Base-by-base conservation (phyloP, 2,888 invertebrate genomes). In the Ophonus ardosiacus region DNA sequence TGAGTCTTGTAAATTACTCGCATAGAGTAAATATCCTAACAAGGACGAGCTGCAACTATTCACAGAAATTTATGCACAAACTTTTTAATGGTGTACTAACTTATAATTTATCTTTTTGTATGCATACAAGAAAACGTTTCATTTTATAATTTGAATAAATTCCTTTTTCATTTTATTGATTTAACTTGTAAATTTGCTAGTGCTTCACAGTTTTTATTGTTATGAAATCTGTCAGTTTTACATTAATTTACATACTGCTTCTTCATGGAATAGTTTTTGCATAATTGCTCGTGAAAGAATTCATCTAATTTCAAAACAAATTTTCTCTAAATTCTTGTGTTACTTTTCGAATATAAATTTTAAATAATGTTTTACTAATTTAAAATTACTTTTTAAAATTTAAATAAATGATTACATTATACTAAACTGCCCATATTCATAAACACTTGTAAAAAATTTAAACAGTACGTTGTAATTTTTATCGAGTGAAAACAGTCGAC, bases 21-120 rank as follows among this genome's bases (percentile, higher is more conserved):
- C 31, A 15, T 68, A 15, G 31, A 38, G 68, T 68, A 68, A 68
- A 68, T 68, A n/a, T 15, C 31, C 68, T 38, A 31, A 68, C 68
- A 68, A 63, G 18, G 38, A 68, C 68, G 38, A 68, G 13, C 31
- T 68, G 38, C 68, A n/a, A 15, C 68, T 68, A 31, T 68, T 68
- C 38, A 15, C 7, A 31, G n/a, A 68, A 68, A 68, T 68, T 68
- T 68, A 68, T 68, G 68, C 68, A 15, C 13, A 68, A 68, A 68
- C 68, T 68, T 68, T 68, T 38, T 38, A n/a, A 13, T 68, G 18
- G 56, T 59, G 24, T 13, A 15, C 68, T 38, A 15, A 68, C 68
- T 38, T 38, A 68, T 68, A 68, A 68, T 68, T 68, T 68, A 68
- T 68, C 38, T 68, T 68, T 68, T 68, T 68, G 31, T 68, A 68